Evolutionary conservation across 2,797 vertebrate genomes (phyloP).

Genomic region (Pseudomugil tenellus): DNA sequence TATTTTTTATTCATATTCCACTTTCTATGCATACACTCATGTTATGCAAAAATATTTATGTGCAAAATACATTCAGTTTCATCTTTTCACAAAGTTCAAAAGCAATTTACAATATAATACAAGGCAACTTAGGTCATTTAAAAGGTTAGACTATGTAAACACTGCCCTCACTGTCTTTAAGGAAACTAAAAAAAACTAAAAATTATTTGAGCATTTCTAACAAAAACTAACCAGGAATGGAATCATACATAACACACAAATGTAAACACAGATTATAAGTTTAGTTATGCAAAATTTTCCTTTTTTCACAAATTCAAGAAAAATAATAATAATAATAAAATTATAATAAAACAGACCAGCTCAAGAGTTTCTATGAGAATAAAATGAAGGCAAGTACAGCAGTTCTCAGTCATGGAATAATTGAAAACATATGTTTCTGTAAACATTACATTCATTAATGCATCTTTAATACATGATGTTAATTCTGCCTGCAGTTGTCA

Average conservation of each 20-base stretch:
- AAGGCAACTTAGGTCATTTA: conserved; percentile 61
- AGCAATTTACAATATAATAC: conserved; percentile 81
- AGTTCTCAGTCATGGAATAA: conserved; percentile 48
- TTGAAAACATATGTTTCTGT: conserved; percentile 22
- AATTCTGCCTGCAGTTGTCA: conserved; percentile 9
- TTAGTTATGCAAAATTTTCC: conserved; percentile 42
- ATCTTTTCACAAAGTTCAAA: conserved; percentile 64
- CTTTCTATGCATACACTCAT: conserved; percentile 56
- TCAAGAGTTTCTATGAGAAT: conserved; percentile 28
- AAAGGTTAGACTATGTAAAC: conserved; percentile 79
- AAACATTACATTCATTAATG: background rate
- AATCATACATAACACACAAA: conserved; percentile 51
- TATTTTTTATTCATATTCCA: conserved; percentile 73
- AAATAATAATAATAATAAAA: background rate
- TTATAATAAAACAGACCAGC: conserved; percentile 17
- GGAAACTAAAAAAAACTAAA: conserved; percentile 45
- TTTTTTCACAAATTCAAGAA: conserved; percentile 44
- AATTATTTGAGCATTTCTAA: conserved; percentile 49
- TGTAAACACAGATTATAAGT: conserved; percentile 74
- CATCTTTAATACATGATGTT: conserved; percentile 6
- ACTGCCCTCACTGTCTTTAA: conserved; percentile 74
- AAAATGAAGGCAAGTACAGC: conserved; percentile 62
- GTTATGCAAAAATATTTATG: conserved; percentile 71
- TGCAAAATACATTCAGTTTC: conserved; percentile 85
- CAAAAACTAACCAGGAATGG: conserved; percentile 14